Evolutionary conservation across 1,140 invertebrate genomes (phyloP).

Genomic region (Orussus abietinus): DNA sequence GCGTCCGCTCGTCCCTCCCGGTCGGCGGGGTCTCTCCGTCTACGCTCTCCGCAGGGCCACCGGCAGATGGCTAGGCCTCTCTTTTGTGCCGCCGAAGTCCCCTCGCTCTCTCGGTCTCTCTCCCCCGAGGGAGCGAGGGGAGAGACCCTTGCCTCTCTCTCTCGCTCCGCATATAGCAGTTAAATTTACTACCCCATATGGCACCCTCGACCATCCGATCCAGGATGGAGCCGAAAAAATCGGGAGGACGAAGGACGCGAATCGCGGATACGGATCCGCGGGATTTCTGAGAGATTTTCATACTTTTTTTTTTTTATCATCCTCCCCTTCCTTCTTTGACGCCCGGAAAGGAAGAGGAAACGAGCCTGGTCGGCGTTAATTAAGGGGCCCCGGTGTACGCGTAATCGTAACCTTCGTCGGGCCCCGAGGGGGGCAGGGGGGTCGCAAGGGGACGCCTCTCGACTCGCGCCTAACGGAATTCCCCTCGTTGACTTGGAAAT

Average conservation of each 20-base stretch:
- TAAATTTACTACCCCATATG: slow-evolving; percentile 43
- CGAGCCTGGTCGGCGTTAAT: too few species aligned
- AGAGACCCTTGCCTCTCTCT: slow-evolving; percentile 4
- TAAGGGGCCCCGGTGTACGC: too few species aligned
- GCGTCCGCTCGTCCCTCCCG: background rate
- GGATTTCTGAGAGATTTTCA: too few species aligned
- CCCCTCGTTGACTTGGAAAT: slow-evolving; percentile 34
- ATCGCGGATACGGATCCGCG: too few species aligned
- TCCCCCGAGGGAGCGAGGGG: slow-evolving; percentile 9
- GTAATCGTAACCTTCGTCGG: slow-evolving; percentile 28
- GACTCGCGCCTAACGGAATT: slow-evolving; percentile 13
- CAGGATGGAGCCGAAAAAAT: too few species aligned
- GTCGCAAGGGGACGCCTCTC: slow-evolving; percentile 9
- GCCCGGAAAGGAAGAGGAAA: too few species aligned
- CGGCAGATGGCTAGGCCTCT: slow-evolving; percentile 35
- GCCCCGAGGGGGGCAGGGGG: slow-evolving; percentile 15
- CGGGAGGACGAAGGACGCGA: too few species aligned
- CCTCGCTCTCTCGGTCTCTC: slow-evolving; percentile 15
- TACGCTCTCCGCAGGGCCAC: slow-evolving; percentile 17
- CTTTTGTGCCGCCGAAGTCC: slow-evolving; percentile 31
- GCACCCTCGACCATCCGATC: slow-evolving; percentile 15
- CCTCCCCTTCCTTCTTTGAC: too few species aligned
- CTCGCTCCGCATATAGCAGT: too few species aligned
- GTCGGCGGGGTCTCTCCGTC: slow-evolving; percentile 14
- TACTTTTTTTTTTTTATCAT: too few species aligned